phyloP scores from a whole-genome alignment of 1,140 invertebrate genomes.

The Saccostrea echinata region DNA sequence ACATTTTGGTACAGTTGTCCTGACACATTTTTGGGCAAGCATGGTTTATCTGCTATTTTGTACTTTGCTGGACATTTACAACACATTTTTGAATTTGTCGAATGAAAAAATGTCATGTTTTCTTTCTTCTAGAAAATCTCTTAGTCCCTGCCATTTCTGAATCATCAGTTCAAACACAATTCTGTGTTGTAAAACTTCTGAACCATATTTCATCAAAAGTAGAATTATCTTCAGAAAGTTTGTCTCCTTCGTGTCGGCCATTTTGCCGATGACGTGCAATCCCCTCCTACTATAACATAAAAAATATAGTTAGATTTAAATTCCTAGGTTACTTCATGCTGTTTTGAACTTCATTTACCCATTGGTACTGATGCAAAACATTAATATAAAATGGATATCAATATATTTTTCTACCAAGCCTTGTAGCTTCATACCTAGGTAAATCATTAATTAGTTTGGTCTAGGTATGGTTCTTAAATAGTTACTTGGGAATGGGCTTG shows the following conservation, averaged over 20 bases:
- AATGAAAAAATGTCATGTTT: constrained; percentile 6
- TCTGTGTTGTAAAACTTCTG: neutral
- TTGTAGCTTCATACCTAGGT: too few species aligned
- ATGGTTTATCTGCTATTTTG: neutral
- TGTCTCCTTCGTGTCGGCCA: neutral
- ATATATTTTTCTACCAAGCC: too few species aligned
- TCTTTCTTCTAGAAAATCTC: neutral
- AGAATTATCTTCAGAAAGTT: neutral
- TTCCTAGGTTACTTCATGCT: too few species aligned
- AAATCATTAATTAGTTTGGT: too few species aligned
- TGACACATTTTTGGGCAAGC: neutral
- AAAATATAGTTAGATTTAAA: too few species aligned
- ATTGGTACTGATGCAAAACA: too few species aligned
- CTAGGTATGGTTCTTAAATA: too few species aligned
- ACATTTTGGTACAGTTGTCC: neutral
- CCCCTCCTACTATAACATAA: too few species aligned
- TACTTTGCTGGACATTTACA: neutral
- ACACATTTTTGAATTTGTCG: neutral
- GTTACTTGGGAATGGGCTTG: too few species aligned
- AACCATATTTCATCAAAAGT: constrained; percentile 1
- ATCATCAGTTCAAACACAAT: neutral
- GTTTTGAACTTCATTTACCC: too few species aligned
- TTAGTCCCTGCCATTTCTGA: neutral
- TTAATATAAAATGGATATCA: too few species aligned
- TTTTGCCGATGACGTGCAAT: neutral